These are phyloP conservation scores for Philhelius pedissequus DNA, from an alignment of 2,888 invertebrate species.

Conservation along the genomic window DNA sequence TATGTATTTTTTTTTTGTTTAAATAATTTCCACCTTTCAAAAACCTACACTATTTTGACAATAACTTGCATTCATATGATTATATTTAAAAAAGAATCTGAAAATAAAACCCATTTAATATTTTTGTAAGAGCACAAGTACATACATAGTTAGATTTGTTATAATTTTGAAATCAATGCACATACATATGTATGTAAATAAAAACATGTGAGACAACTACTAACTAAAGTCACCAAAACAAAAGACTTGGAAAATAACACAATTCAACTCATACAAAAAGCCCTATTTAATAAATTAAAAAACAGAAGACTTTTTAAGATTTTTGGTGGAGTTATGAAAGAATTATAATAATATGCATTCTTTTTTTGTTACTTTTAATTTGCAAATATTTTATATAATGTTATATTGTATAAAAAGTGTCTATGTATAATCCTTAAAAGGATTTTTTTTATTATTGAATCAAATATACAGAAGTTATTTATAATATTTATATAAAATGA, in stretches of 20 bases:
- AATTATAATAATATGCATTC: neutral
- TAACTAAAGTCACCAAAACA: slow-evolving; percentile 1
- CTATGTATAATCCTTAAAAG: neutral
- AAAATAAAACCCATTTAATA: neutral
- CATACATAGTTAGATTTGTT: no score
- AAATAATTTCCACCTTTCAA: slow-evolving; percentile 22
- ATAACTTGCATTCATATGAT: no score
- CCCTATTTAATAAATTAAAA: neutral
- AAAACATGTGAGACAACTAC: slow-evolving; percentile 1
- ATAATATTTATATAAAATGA: slow-evolving; percentile 4
- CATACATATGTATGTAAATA: no score
- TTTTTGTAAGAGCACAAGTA: slow-evolving; percentile 7
- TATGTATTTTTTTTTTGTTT: no score
- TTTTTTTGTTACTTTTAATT: neutral
- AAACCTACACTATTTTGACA: neutral
- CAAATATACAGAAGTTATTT: neutral
- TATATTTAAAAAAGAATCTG: neutral
- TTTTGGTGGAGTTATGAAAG: neutral
- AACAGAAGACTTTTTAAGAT: neutral
- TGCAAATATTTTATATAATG: neutral
- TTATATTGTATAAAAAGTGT: neutral
- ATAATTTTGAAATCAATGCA: slow-evolving; percentile 33
- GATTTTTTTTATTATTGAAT: neutral
- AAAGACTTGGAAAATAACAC: neutral
- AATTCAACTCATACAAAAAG: neutral